Base-by-base conservation (phyloP, 2,888 invertebrate genomes). In the Nephrotoma guestfalica region DNA sequence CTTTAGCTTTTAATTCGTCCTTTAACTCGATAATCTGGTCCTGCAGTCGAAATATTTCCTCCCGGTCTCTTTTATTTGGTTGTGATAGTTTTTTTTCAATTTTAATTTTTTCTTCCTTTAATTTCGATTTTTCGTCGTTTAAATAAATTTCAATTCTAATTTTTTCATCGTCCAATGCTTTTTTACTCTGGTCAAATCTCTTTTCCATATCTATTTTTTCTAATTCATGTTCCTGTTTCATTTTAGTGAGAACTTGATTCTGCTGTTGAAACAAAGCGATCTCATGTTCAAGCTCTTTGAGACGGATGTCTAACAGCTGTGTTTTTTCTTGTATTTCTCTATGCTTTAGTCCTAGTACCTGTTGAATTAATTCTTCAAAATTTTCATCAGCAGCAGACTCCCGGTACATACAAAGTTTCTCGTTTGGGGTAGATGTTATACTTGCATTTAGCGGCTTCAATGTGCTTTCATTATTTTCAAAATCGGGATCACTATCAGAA, bases 1-100 rank as follows among this genome's bases (percentile, higher is more conserved):
- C 96, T 91, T 95, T 96, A n/a, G 94, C 90, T 89, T 93, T 94
- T 18, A 95, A 92, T 88, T 96, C 94, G 88, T 94, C 94, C 90
- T 94, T 94, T 0, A 96, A 90, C 84, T 93, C 93, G 86, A 92
- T 93, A 47, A 96, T 90, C 91, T 96, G 94, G 87, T 94, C 93
- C 89, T 93, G 95, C 9, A 96, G 90, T 88, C 91, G 92, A 0
- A 93, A 91, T 11, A 95, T 93, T 91, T 96, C 96, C 89, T 94
- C 95, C 88, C 95, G 94, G 87, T 96, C 96, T 89, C 94, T 94
- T 89, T 93, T 94, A 87, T 92, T 93, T 0, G 94, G 92, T n/a
- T 94, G 94, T 89, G 94, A 94, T 40, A 95, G 92, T 90, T 95
- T 94, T 88, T 93, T 94, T 86, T 95, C 95, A 89, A 94, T 93